A percentile compares a stretch with the other conserved stretches of the same genome.
Evolutionary conservation across 2,113 vertebrate genomes (phyloP).

Genomic region (Apteryx owenii): DNA sequence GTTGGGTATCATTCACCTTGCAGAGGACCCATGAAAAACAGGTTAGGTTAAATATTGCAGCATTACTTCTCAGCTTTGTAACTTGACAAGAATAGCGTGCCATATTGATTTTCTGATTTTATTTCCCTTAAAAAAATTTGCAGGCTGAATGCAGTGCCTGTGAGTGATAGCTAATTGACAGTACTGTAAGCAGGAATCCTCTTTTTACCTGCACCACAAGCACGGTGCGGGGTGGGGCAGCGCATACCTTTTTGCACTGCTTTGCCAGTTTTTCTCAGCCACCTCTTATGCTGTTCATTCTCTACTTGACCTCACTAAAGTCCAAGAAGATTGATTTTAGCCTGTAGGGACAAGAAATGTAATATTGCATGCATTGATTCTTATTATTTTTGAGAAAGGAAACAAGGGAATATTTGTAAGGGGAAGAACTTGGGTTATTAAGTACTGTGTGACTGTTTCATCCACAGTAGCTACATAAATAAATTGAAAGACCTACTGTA

Average conservation of each 20-base stretch:
- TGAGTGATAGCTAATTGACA: not conserved
- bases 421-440: not conserved
- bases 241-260: not conserved
- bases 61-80: conserved; percentile 26
- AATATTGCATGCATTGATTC: not conserved
- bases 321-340: not conserved
- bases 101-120: not conserved
- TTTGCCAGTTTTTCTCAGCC: not conserved
- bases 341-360: not conserved
- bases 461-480: not conserved
- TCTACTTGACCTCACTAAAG: not conserved
- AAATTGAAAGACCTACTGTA: not conserved
- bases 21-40: conserved; percentile 22
- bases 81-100: conserved; percentile 41
- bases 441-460: not conserved
- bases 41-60: conserved; percentile 54
- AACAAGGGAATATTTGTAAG: not conserved
- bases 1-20: conserved; percentile 50
- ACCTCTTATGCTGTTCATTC: accelerated
- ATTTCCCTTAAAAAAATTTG: not conserved
- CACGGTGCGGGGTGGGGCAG: not conserved
- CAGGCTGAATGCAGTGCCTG: not conserved
- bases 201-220: not conserved
- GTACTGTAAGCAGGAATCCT: not conserved
- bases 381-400: not conserved